Evolutionary conservation across 2,888 invertebrate species (phyloP), one percentile per base, ranked within the genome.

Genomic region (Quadriops clusia): DNA sequence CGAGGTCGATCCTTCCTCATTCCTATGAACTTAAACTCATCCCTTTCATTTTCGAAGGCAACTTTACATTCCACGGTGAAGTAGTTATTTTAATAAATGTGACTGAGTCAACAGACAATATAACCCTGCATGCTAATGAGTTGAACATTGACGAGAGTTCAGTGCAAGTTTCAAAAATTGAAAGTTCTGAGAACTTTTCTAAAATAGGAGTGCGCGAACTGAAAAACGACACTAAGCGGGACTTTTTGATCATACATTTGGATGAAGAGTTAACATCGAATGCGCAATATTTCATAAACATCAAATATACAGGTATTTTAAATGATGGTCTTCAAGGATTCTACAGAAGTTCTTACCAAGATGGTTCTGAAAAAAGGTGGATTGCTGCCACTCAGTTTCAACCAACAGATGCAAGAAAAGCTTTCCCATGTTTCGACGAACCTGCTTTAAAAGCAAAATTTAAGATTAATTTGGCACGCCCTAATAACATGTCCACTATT

Each of bases 361-460:
- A 23, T 10, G 15, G 6, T 8, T 29, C 11, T 16, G 8, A 9
- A 23, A 46, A 12, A 55, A 82, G 82, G 60, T 83, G 82, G 82
- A 69, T 83, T 48, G 83, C 80, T 5, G 74, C 80, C 1, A 82
- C 83, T 3, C 84, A 85, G 60, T 84, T 85, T 54, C 82, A 85
- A 53, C 74, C 84, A 2, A 83, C 83, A 28, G 83, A 83, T 49
- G 84, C 84, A 0, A 67, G 83, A 9, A 70, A 77, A 34, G 83
- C 84, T 4, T 86, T 87, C 59, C 87, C 86, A 0, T 87, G 86
- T 58, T 86, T 85, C 63, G 87, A 87, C 56, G 86, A 87, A 55
- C 87, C 87, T 0, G 79, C 79, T 0, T 58, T 85, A 28, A 87
- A 87, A 54, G 86, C 86, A 0, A 70, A 67, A 37, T 87, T 87